A percentile compares a stretch with the other conserved stretches of the same genome.
phyloP scores from a whole-genome alignment of 2,797 vertebrate genomes.

The Diplodus puntazzo region DNA sequence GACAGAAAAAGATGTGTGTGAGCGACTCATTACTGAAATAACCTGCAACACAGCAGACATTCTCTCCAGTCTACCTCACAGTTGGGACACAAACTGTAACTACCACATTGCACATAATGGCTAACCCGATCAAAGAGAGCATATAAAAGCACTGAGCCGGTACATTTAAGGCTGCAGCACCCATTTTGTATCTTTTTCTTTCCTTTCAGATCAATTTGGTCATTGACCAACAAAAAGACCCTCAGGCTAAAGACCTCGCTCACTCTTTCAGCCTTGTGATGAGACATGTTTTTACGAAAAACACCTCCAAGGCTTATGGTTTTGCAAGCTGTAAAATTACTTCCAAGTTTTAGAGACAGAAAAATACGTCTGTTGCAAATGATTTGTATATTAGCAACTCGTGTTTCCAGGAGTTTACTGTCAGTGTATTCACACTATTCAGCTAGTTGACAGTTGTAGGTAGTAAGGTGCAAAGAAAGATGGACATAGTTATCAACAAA shows the following conservation, averaged over 20 bases:
- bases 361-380: neutral
- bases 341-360: no score
- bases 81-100: neutral
- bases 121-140: neutral
- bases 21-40: neutral
- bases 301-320: neutral
- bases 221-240: constrained; percentile 11
- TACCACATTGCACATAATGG: neutral
- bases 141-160: neutral
- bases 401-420: neutral
- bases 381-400: neutral
- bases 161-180: neutral
- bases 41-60: neutral
- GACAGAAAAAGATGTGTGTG: neutral
- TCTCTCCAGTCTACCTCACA: neutral
- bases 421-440: neutral
- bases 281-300: constrained; percentile 12
- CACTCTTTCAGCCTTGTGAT: neutral
- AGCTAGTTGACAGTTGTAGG: neutral
- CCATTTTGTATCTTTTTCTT: neutral
- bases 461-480: neutral
- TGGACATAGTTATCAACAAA: neutral
- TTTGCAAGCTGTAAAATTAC: neutral
- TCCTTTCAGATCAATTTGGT: constrained; percentile 17
- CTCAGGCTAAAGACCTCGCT: constrained; percentile 1